Base-by-base conservation (phyloP, 2,888 invertebrate species). In the Laspeyria flexula region DNA sequence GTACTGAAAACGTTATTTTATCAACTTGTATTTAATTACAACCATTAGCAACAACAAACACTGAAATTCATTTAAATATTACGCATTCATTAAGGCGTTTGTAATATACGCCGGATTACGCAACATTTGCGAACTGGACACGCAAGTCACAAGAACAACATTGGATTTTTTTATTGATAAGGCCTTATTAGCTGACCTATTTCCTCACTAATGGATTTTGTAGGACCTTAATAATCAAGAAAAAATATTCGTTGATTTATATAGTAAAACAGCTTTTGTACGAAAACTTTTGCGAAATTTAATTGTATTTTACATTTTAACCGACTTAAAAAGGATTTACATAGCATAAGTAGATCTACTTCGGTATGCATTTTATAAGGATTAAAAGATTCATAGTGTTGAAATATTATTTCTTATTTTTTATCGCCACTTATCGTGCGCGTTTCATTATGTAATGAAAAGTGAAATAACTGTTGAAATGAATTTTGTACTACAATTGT, bases 81-180 rank as follows among this genome's bases (percentile, higher is more conserved):
- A 55, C 59, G 64, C 62, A 68, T 73, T 70, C 59, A 71, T 71
- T 69, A 70, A 40, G 37, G 52, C 60, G 69, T 56, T 70, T 67
- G 59, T 53, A 64, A 66, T 68, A 65, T 65, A 59, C 70, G 53
- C 71, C 69, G 71, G 72, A 65, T 55, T 67, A 76, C 73, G 70
- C 62, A 71, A 51, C 43, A 42, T 57, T 57, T 52, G 65, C 52
- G 62, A 58, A 47, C 43, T 38, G 35, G 25, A 41, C 81, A 83
- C 82, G 83, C 82, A 77, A 77, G 71, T 64, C 66, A 68, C 73
- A 71, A 73, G 71, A 69, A 73, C 74, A 76, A 75, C 75, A 71
- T 61, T 53, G 57, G 58, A 65, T 77, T 75, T 74, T 68, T 60
- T 75, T 72, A 78, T 75, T 72, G 60, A 67, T 69, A 65, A 58